phyloP scores from a whole-genome alignment of 30 jellyfish, hydroid and myxozoan genomes.

The Catostylus mosaicus region DNA sequence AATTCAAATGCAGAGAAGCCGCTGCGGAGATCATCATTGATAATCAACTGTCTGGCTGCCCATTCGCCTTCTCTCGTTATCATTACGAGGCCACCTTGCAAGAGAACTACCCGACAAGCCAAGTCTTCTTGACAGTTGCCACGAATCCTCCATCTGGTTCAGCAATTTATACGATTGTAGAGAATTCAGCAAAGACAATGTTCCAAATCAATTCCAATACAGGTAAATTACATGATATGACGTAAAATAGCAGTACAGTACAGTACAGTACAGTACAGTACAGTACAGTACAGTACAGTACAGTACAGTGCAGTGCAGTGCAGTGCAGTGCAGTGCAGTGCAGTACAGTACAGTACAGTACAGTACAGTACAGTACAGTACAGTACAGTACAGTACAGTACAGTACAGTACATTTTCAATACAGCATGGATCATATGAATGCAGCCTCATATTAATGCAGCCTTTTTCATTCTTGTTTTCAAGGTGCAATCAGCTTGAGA shows the following conservation, averaged over 20 bases:
- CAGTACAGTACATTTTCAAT: background rate
- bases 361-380: too few species aligned
- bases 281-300: too few species aligned
- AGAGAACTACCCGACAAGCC: slow-evolving; percentile 61
- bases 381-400: too few species aligned
- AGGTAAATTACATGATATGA: slow-evolving; percentile 39
- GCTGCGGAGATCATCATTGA: slow-evolving; percentile 63
- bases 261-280: too few species aligned
- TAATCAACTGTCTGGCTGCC: slow-evolving; percentile 63
- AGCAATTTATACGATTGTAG: slow-evolving; percentile 69
- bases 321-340: too few species aligned
- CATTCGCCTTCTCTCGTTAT: slow-evolving; percentile 41
- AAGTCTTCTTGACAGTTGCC: slow-evolving; percentile 46
- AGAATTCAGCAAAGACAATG: slow-evolving; percentile 37
- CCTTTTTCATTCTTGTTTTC: background rate
- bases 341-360: too few species aligned
- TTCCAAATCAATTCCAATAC: slow-evolving; percentile 64
- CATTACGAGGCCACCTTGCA: slow-evolving; percentile 59
- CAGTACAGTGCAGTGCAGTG: too few species aligned
- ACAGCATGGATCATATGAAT: background rate
- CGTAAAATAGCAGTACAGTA: too few species aligned
- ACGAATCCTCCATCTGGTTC: slow-evolving; percentile 52
- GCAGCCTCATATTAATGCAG: background rate
- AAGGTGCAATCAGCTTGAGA: slow-evolving; percentile 44
- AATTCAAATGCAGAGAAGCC: slow-evolving; percentile 63